Evolutionary conservation across 1,140 invertebrate genomes (phyloP).

Genomic region (Temnothorax nylanderi): DNA sequence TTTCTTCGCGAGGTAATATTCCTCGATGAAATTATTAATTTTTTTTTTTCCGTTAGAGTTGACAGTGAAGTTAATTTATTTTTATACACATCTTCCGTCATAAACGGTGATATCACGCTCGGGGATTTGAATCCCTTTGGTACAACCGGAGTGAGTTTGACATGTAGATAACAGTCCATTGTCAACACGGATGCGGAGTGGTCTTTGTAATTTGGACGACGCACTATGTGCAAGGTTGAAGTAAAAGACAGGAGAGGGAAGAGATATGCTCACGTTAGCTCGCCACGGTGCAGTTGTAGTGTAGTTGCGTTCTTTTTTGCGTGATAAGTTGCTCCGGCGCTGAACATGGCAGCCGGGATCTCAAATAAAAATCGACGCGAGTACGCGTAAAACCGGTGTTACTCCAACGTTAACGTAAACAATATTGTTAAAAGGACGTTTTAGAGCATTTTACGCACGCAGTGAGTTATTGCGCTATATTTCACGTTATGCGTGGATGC

Average conservation of each 20-base stretch:
- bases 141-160: slow-evolving; percentile 18
- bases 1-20: slow-evolving; percentile 78
- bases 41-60: background rate
- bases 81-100: background rate
- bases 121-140: background rate
- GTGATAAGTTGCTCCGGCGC: slow-evolving; percentile 21
- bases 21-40: background rate
- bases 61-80: background rate
- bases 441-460: slow-evolving; percentile 30
- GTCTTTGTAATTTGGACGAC: background rate
- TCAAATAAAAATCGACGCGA: slow-evolving; percentile 45
- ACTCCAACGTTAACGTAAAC: slow-evolving; percentile 24
- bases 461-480: slow-evolving; percentile 42
- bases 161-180: slow-evolving; percentile 21
- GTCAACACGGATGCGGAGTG: slow-evolving; percentile 2
- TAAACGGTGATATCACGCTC: background rate
- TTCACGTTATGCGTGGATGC: slow-evolving; percentile 38
- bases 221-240: background rate
- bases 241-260: background rate
- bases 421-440: slow-evolving; percentile 54
- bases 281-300: slow-evolving; percentile 18
- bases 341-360: slow-evolving; percentile 38
- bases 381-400: slow-evolving; percentile 17
- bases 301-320: slow-evolving; percentile 22
- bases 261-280: background rate